These are phyloP conservation scores for Smittia sp. DNA, from an alignment of 2,888 invertebrate species.

Conservation along the genomic window DNA sequence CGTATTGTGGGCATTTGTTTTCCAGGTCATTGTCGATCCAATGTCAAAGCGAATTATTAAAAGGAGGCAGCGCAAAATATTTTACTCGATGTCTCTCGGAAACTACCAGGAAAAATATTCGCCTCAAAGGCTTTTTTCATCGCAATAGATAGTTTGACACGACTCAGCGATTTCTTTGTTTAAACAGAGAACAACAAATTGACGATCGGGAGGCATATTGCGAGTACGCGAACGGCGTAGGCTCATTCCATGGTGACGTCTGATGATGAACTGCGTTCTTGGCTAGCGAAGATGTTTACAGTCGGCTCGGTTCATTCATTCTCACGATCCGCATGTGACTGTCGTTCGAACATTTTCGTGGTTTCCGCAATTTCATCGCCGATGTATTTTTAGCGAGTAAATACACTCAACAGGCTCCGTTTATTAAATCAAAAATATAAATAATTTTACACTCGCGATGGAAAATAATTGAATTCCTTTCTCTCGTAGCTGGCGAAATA, in stretches of 20 bases:
- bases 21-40: background rate
- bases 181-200: background rate
- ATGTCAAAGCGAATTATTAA: background rate
- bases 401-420: background rate
- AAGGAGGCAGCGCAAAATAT: background rate
- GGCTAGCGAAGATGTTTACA: constrained; percentile 1
- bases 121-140: too few relatives aligned
- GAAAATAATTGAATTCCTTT: background rate
- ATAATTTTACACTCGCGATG: constrained; percentile 5
- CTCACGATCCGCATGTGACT: background rate
- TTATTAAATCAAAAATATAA: constrained; percentile 19
- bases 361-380: background rate
- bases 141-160: background rate
- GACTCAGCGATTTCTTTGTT: constrained; percentile 3
- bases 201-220: background rate
- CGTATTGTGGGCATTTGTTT: too few relatives aligned
- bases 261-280: constrained; percentile 6
- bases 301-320: background rate
- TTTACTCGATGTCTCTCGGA: background rate
- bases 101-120: background rate
- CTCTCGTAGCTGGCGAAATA: background rate
- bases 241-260: constrained; percentile 1
- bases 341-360: background rate
- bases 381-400: background rate
- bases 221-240: background rate